Evolutionary conservation across 2,797 vertebrate species (phyloP).

Genomic region (Gallinago nigripennis): DNA sequence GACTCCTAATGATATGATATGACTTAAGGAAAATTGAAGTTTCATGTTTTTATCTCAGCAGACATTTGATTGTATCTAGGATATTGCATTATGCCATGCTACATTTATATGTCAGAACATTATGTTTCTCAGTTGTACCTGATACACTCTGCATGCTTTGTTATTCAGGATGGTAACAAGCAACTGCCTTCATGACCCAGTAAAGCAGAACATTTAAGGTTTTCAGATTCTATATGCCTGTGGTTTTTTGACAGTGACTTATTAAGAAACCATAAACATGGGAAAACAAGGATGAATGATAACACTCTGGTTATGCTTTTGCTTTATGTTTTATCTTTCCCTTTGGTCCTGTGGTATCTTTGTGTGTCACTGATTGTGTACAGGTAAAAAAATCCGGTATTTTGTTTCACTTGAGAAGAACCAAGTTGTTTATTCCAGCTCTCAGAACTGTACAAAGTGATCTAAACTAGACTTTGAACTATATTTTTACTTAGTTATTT

Average conservation of each 20-base stretch:
- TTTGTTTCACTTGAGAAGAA: background rate
- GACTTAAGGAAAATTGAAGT: background rate
- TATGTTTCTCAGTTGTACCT: background rate
- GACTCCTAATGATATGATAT: background rate
- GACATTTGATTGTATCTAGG: background rate
- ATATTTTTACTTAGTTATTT: background rate
- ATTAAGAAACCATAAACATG: background rate
- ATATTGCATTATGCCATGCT: background rate
- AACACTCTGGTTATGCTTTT: background rate
- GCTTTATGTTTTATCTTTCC: background rate
- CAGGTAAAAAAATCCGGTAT: background rate
- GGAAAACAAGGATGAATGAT: background rate
- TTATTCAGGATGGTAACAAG: background rate
- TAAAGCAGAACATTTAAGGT: background rate
- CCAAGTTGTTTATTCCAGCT: background rate
- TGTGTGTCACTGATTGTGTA: background rate
- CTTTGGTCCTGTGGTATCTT: background rate
- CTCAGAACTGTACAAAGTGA: background rate
- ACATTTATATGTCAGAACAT: fast-evolving
- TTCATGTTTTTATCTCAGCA: background rate
- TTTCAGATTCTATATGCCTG: background rate
- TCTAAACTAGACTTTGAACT: background rate
- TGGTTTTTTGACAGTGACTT: background rate
- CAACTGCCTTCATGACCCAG: background rate
- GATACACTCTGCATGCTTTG: background rate